Percentiles rank a stretch among this genome's conserved stretches.
Conservation (phyloP, 2,113 vertebrate species). For the Synodontis membranacea region DNA sequence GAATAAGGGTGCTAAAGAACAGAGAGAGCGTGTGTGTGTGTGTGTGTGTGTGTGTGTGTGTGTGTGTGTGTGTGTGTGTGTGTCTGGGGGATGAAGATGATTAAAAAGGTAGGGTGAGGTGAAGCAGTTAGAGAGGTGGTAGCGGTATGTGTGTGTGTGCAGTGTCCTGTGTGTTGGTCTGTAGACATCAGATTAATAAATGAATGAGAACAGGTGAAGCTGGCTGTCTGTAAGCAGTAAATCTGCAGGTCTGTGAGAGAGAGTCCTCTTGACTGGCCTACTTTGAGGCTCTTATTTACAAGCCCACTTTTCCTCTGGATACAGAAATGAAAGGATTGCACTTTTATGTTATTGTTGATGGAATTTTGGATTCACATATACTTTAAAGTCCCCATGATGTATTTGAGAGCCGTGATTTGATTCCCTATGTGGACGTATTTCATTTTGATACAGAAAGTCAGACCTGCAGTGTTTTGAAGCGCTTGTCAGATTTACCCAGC, state of each 20-base stretch:
- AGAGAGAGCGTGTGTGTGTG: not conserved
- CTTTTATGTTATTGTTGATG: conserved; percentile 1
- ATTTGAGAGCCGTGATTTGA: not conserved
- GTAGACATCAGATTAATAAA: conserved; percentile 17
- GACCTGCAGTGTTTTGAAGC: not conserved
- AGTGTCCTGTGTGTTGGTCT: not conserved
- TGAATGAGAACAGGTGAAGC: not conserved
- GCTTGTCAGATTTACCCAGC: not conserved
- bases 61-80: not conserved
- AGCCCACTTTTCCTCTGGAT: not conserved
- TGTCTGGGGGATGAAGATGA: not conserved
- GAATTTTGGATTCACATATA: not conserved
- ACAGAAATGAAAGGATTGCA: not conserved
- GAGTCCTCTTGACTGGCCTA: not conserved
- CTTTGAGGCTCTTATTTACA: conserved; percentile 1
- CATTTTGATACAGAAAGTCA: not conserved
- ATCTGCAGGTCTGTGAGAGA: not conserved
- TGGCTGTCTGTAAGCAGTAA: not conserved
- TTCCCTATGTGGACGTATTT: not conserved
- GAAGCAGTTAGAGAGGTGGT: not conserved
- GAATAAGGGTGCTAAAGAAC: conserved; percentile 7
- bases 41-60: not conserved
- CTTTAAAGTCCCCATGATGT: not conserved
- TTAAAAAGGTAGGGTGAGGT: not conserved
- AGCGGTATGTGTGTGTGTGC: not conserved